Base-by-base conservation (phyloP, 2,797 vertebrate genomes). In the Chelonia mydas region DNA sequence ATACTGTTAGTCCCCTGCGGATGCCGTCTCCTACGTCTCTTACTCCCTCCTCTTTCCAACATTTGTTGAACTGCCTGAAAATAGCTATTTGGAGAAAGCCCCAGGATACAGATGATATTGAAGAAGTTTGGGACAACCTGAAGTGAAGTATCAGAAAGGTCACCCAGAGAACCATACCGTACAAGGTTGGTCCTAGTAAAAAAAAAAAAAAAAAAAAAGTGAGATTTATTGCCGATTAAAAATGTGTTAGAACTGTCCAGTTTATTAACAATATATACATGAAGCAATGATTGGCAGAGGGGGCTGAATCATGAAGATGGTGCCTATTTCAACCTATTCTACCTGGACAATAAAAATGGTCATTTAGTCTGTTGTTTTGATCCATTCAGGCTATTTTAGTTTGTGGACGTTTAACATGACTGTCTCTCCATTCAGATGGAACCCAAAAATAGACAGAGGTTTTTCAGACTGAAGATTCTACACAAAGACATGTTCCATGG, bases 151-250 rank as follows among this genome's bases (percentile, higher is more conserved):
- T 84, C 92, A 91, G 6, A 53, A 21, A 83, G 82, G 1, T 31
- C 1, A 72, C 76, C 85, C 87, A 93, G 89, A 96, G 96, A 95
- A 47, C 81, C 91, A 94, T 72, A 96, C 85, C 95, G 84, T 96
- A 93, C 96, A 91, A 33, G 2, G n/a, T 93, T 90, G 85, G 72
- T 88, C 54, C 15, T 79, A 88, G 77, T 80, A 15, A 41, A 31
- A 59, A 13, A 31, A 97, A 92, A 93, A 31, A 97, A 92, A 93
- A n/a, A 31, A 59, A 13, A 59, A 31, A 59, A 16, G 84, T 61
- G n/a, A 37, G 65, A 86, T 11, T 51, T 2, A 13, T 0, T 77
- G 41, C 53, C 21, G 76, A 87, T 47, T 87, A 33, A 27, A 78
- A 88, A 54, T 27, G 0, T 5, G 37, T 86, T 45, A 54, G 17